Percentiles rank a stretch among this genome's conserved stretches.
phyloP scores from a whole-genome alignment of 2,797 vertebrate species.

The Denticeps clupeoides region DNA sequence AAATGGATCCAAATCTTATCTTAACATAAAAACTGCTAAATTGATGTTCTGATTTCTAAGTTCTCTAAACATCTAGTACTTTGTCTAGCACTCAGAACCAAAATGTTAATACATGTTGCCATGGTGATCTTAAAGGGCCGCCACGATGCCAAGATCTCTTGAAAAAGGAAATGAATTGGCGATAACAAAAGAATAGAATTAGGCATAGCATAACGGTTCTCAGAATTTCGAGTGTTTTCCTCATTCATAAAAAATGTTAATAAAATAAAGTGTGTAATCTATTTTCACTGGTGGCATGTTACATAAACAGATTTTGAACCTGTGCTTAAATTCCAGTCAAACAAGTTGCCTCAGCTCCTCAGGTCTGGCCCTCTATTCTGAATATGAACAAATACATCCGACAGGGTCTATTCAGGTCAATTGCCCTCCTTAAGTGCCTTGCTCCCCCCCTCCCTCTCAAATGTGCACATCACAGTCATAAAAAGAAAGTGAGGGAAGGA shows the following conservation, averaged over 20 bases:
- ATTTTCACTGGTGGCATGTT: no score
- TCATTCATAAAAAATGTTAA: no score
- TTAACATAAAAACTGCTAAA: no score
- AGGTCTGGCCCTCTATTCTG: conserved; percentile 8
- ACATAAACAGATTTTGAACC: no score
- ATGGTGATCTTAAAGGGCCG: conserved; percentile 24
- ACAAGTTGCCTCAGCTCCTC: conserved; percentile 26
- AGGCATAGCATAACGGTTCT: not conserved
- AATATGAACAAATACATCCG: conserved; percentile 11
- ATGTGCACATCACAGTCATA: conserved; percentile 19
- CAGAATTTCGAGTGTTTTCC: not conserved
- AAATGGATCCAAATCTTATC: no score
- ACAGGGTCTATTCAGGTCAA: conserved; percentile 22
- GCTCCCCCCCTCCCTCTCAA: conserved; percentile 10
- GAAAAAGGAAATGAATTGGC: conserved; percentile 5
- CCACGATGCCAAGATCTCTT: not conserved
- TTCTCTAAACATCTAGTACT: conserved; percentile 38
- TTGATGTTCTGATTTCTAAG: no score
- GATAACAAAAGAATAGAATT: conserved; percentile 2
- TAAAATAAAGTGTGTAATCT: no score
- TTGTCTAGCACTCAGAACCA: conserved; percentile 19
- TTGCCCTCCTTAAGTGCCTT: conserved; percentile 21
- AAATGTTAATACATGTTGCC: conserved; percentile 20
- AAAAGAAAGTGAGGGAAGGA: not conserved
- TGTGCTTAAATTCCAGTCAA: conserved; percentile 18